Base-by-base conservation (phyloP, 2,888 invertebrate species). In the Plebejus melissa region DNA sequence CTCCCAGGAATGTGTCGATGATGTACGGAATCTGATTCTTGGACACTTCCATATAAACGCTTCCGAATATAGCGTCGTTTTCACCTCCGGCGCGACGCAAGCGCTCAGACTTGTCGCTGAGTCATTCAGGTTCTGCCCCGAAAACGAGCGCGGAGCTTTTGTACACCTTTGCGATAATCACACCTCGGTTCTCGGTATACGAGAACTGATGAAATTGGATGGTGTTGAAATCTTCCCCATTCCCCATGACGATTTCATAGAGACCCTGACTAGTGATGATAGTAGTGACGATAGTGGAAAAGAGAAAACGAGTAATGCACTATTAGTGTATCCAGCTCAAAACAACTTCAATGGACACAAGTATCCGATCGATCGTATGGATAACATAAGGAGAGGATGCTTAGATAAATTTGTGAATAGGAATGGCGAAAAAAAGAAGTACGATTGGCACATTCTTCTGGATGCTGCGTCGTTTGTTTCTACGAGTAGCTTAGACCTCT, bases 311-410 rank as follows among this genome's bases (percentile, higher is more conserved):
- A 38, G 57, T 22, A 70, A 70, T 16, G 70, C 69, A 11, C 38
- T 75, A 38, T 28, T 75, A 13, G 28, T 70, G 57, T 75, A 75
- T 58, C 75, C 75, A 2, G 75, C 75, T 46, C 75, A 75, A 58
- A 75, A 75, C 28, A 75, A 75, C 58, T 75, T 75, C 41, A 75
- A 75, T 5, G 75, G 75, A 11, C 70, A 46, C 58, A 75, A 75
- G 57, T 75, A 75, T 32, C 75, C 75, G 0, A 60, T 75, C 4
- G 70, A 41, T 16, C 28, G 28, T 13, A 75, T 75, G 11, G 16
- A 9, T 32, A 22, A 70, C 4, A 75, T 75, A 41, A 71, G 41
- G 71, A 75, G 28, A 32, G 75, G 70, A 32, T 75, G 75, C n/a
- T 32, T 75, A 22, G 38, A 71, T 46, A 71, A 60, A 58, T 75